Base-by-base conservation (phyloP, 2,888 invertebrate genomes). In the Rotaria magnacalcarata region DNA sequence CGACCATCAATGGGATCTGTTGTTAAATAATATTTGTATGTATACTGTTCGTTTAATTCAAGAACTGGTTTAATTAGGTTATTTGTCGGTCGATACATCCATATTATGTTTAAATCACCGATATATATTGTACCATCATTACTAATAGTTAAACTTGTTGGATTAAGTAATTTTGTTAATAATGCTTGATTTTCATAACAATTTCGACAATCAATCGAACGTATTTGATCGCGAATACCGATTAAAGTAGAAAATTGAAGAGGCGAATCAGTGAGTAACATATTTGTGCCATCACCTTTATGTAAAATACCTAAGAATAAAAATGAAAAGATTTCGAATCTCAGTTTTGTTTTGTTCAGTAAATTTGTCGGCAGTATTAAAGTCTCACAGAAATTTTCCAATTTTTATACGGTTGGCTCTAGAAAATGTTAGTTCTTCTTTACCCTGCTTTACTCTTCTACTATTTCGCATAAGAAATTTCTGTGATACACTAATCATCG, bases 91-190 rank as follows among this genome's bases (percentile, higher is more conserved):
- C 90, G 88, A 27, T 91, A 88, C 58, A 91, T 90, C 87, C 97
- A 94, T 85, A 97, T 96, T 86, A 96, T 93, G 92, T 97, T 97
- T 91, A 96, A 97, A 92, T 98, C 97, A 21, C 97, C 97, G 21
- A 98, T 96, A 91, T 96, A 97, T 84, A 99, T 93, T 88, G 96
- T 96, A 67, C 99, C 99, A 92, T 99, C 98, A 21, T 96, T 95
- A 47, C 96, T 96, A 41, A 96, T 95, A 3, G 97, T 95, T 87
- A 99, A 92, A 4, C 97, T 96, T 19, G 96, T 95, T 0, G 98
- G 98, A 0, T 96, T 96, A 88, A 97, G 92, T 0, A 99, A 93
- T 86, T 94, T 88, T 84, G 90, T 94, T 80, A 47, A 24, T 93
- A 87, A 92, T 92, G 90, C 89, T 54, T 89, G 89, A 24, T 90